phyloP scores from a whole-genome alignment of 2,113 vertebrate genomes.

The Phrynosoma blainvillii region DNA sequence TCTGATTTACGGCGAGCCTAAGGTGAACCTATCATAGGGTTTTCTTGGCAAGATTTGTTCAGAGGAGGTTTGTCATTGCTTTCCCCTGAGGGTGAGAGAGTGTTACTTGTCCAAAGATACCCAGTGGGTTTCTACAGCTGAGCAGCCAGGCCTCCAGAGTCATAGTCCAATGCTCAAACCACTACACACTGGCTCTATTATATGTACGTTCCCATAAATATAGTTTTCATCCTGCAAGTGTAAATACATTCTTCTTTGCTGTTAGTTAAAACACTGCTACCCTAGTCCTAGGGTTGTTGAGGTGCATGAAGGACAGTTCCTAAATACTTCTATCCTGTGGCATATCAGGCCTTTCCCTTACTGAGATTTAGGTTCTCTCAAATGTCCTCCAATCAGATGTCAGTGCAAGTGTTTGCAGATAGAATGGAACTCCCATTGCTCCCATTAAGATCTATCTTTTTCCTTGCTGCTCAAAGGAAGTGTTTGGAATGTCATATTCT shows the following conservation, averaged over 20 bases:
- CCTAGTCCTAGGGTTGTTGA: neutral
- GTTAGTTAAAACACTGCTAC: neutral
- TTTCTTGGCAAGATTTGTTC: too few relatives aligned
- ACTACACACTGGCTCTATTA: too few relatives aligned
- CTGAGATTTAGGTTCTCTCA: neutral
- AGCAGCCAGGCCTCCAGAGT: too few relatives aligned
- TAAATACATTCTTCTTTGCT: neutral
- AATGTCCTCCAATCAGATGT: neutral
- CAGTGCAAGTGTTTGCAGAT: neutral
- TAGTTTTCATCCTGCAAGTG: neutral
- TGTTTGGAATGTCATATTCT: neutral
- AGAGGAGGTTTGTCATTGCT: too few relatives aligned
- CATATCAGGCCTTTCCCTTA: neutral
- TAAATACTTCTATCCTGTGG: neutral
- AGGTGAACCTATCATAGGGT: too few relatives aligned
- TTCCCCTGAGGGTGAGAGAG: too few relatives aligned
- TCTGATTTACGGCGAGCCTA: too few relatives aligned
- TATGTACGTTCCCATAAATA: neutral
- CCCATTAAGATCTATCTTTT: neutral
- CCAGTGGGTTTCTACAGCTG: too few relatives aligned
- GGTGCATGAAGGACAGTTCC: neutral
- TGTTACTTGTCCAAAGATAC: too few relatives aligned
- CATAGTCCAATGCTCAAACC: too few relatives aligned
- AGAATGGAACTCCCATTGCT: too few relatives aligned
- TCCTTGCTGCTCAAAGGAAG: conserved; percentile 43